These are phyloP conservation scores for Micropterix aruncella DNA, from an alignment of 2,888 invertebrate genomes.

Conservation along the genomic window DNA sequence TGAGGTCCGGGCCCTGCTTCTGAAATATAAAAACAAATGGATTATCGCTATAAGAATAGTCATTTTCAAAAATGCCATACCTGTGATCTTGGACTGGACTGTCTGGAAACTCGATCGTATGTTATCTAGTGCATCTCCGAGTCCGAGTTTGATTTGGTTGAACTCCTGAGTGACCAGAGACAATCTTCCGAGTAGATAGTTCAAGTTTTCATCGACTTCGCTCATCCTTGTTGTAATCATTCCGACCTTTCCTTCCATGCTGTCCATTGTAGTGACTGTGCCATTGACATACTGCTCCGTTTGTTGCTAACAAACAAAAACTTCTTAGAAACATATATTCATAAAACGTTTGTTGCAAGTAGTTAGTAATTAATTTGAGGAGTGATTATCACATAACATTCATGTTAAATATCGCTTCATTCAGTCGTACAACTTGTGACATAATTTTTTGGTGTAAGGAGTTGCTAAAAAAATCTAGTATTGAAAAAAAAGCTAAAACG, in stretches of 20 bases:
- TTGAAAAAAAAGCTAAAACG: no score
- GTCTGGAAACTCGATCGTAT: conserved; percentile 50
- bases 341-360: no score
- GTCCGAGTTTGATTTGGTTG: conserved; percentile 61
- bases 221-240: conserved; percentile 62
- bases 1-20: conserved; percentile 47
- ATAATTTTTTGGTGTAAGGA: no score
- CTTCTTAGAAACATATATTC: no score
- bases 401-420: no score
- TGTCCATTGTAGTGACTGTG: conserved; percentile 60
- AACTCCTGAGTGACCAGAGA: conserved; percentile 77
- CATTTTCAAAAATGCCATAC: conserved; percentile 5
- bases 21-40: conserved; percentile 14
- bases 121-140: conserved; percentile 58
- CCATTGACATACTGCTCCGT: conserved; percentile 71
- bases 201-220: conserved; percentile 69
- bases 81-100: conserved; percentile 38
- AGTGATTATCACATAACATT: no score
- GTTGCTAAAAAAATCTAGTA: no score
- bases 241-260: conserved; percentile 65
- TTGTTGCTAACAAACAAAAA: conserved; percentile 39
- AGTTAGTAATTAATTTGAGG: no score
- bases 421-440: no score
- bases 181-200: conserved; percentile 64
- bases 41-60: not conserved